Evolutionary conservation across 2,888 invertebrate genomes (phyloP), one percentile per base, ranked within the genome.

Genomic region (Temnothorax rugatulus): DNA sequence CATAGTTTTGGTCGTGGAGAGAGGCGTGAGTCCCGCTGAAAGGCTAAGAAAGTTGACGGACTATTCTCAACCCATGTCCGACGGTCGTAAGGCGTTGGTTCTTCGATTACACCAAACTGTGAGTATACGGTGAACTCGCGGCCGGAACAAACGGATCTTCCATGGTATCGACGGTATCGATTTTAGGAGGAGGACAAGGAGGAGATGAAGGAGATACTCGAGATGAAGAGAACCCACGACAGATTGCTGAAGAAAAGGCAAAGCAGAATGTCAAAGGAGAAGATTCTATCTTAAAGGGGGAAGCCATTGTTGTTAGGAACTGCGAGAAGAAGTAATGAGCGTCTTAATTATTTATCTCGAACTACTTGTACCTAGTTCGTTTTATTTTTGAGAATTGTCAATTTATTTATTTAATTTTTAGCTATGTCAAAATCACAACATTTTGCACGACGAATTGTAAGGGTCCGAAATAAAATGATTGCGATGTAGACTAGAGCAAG

Each of bases 51-150:
- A 99, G 92, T 96, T 99, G 87, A 96, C 98, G 95, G 96, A 97
- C 61, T 99, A 99, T 95, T 99, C 99, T 50, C 98, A 99, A 94
- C 98, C 99, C 0, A 99, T 98, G 98, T 98, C 97, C 0, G 98
- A 97, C 93, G 98, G 98, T 0, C 96, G 97, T 90, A 95, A 98
- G 84, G 99, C 99, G 0, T 95, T 99, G 59, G 98, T 99, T 0
- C 95, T 99, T 69, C 96, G 99, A 71, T 96, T 99, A 86, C 98
- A 99, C 95, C 98, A 99, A 96, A 97, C 97, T 93, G 99, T 98
- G 95, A 95, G 95, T 90, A 25, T 47, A 7, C n/a, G 64, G 64
- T 41, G n/a, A 57, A 41, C n/a, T 1, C 13, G n/a, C 8, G 1
- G 2, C 25, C 21, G 9, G 2, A 44, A 57, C 11, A 50, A 76